Conservation (phyloP, 2,888 invertebrate species). For the Isoperla grammatica region DNA sequence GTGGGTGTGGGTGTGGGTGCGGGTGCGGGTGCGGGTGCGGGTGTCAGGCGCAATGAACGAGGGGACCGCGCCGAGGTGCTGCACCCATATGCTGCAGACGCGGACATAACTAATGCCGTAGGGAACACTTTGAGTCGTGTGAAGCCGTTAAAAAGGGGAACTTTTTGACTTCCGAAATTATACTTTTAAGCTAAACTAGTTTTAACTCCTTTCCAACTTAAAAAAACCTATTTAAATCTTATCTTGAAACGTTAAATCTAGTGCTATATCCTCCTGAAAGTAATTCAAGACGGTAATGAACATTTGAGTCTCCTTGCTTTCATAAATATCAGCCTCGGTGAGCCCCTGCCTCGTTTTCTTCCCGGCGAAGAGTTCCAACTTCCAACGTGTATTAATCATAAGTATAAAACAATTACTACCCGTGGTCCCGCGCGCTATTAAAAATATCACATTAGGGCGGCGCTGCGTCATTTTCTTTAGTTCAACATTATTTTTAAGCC, state of each 20-base stretch:
- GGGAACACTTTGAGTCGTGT: not conserved
- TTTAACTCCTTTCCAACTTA: slow-evolving; percentile 17
- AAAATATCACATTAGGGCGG: slow-evolving; percentile 4
- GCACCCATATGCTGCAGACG: slow-evolving; percentile 2
- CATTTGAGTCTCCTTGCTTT: slow-evolving; percentile 15
- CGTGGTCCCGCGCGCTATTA: not conserved
- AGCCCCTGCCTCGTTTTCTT: too few species aligned
- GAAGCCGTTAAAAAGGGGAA: slow-evolving; percentile 6
- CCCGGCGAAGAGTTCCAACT: not conserved
- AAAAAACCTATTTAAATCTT: slow-evolving; percentile 15
- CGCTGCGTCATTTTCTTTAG: too few species aligned
- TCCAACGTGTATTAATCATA: slow-evolving; percentile 11
- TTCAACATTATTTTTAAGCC: too few species aligned
- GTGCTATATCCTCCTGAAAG: slow-evolving; percentile 13
- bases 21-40: too few species aligned
- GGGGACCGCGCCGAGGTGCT: too few species aligned
- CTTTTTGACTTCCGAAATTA: slow-evolving; percentile 16
- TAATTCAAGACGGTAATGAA: slow-evolving; percentile 18
- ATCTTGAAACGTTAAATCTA: slow-evolving; percentile 16
- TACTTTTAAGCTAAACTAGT: slow-evolving; percentile 17
- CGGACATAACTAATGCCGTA: not conserved
- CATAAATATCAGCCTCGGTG: slow-evolving; percentile 5
- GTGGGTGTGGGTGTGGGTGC: too few species aligned
- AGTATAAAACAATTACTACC: slow-evolving; percentile 14
- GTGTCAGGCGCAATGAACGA: too few species aligned